Conservation (phyloP, 2,888 invertebrate species). For the Meteorus colon region DNA sequence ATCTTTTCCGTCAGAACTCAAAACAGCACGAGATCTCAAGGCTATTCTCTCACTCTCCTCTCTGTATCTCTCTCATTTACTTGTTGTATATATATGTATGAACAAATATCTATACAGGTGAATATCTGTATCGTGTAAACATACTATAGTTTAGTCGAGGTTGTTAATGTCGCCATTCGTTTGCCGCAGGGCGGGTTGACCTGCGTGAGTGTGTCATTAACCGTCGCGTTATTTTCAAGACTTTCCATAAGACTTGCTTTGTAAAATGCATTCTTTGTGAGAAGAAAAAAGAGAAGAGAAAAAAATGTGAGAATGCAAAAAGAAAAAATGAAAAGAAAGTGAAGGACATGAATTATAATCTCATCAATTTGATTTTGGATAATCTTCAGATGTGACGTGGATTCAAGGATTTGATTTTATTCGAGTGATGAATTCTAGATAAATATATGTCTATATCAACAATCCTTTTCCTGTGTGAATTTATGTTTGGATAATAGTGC, state of each 20-base stretch:
- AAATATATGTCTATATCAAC: too few species aligned
- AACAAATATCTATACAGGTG: constrained; percentile 7
- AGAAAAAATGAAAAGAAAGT: too few species aligned
- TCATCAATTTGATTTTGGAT: too few species aligned
- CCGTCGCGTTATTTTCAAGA: not conserved
- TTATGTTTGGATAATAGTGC: too few species aligned
- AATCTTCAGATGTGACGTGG: too few species aligned
- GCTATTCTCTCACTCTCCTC: not conserved
- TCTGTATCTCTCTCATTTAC: not conserved
- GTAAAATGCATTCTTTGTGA: not conserved
- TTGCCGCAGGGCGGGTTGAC: not conserved
- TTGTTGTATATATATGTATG: not conserved
- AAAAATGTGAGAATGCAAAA: not conserved
- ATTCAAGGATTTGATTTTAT: too few species aligned
- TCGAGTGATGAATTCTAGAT: too few species aligned
- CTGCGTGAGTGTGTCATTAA: not conserved
- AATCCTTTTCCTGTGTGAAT: too few species aligned
- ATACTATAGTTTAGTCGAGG: constrained; percentile 26
- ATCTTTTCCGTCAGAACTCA: constrained; percentile 31
- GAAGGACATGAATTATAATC: too few species aligned
- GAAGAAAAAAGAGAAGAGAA: not conserved
- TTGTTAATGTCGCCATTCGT: not conserved
- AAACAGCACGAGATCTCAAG: constrained; percentile 34
- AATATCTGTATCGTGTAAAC: not conserved
- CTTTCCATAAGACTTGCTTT: not conserved